Evolutionary conservation across 2,113 vertebrate genomes (phyloP).

Genomic region (Brachypodius melanocephalos): DNA sequence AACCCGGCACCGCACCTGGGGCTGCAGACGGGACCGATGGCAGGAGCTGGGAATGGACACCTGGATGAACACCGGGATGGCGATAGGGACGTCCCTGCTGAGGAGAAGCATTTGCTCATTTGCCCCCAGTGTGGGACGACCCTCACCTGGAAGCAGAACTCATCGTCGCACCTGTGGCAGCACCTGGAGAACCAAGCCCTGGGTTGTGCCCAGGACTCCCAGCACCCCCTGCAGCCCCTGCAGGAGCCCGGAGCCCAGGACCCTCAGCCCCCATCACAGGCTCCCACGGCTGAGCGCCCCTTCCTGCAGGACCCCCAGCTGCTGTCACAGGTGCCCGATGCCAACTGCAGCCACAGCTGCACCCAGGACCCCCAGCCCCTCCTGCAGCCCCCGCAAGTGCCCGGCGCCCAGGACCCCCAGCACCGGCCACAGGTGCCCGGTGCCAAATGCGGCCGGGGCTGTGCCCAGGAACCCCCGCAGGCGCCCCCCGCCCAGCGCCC

Average conservation of each 20-base stretch:
- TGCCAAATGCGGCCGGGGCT: not conserved
- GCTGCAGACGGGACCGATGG: accelerated
- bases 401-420: not conserved
- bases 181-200: not conserved
- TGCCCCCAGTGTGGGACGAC: not conserved
- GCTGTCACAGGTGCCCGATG: not conserved
- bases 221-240: not conserved
- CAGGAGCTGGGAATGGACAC: not conserved
- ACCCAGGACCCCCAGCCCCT: not conserved
- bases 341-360: not conserved
- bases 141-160: not conserved
- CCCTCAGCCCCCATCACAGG: not conserved
- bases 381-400: not conserved
- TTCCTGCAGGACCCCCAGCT: not conserved
- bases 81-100: accelerated
- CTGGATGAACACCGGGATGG: not conserved
- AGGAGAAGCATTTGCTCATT: not conserved
- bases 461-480: not conserved
- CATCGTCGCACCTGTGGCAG: not conserved
- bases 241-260: not conserved
- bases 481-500: not conserved
- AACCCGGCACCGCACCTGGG: not conserved
- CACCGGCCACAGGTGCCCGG: accelerated
- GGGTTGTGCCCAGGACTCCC: not conserved
- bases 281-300: not conserved